These are phyloP conservation scores for Radopholus similis DNA, from an alignment of 1,140 invertebrate species.

Conservation along the genomic window DNA sequence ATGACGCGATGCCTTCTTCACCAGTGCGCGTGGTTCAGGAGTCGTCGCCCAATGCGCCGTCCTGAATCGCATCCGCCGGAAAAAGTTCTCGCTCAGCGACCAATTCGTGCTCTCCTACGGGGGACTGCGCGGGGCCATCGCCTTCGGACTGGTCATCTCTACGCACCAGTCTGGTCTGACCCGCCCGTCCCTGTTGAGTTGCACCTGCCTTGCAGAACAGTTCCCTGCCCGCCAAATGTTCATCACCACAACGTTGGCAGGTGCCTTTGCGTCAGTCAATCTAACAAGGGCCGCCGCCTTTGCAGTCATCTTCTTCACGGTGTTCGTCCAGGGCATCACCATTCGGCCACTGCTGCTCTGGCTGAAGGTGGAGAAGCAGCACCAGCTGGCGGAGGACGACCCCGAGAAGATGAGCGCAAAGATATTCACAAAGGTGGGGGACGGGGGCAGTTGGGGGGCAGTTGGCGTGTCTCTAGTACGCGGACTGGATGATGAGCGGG, in stretches of 20 bases:
- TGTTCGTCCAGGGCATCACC: slow-evolving; percentile 64
- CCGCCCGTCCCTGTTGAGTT: slow-evolving; percentile 64
- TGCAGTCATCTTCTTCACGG: slow-evolving; percentile 66
- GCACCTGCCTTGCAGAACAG: slow-evolving; percentile 61
- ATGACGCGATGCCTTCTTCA: too few relatives aligned
- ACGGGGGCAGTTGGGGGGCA: too few relatives aligned
- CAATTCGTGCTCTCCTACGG: slow-evolving; percentile 61
- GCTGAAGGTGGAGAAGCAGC: slow-evolving; percentile 63
- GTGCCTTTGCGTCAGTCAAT: too few relatives aligned
- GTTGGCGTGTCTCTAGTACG: slow-evolving; percentile 29
- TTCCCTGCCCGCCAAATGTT: slow-evolving; percentile 36
- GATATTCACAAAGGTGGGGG: too few relatives aligned
- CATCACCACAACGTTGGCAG: slow-evolving; percentile 64
- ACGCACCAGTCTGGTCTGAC: slow-evolving; percentile 63
- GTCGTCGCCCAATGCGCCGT: slow-evolving; percentile 52
- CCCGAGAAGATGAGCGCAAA: slow-evolving; percentile 44
- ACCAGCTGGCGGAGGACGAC: slow-evolving; percentile 28
- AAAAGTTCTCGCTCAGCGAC: slow-evolving; percentile 61
- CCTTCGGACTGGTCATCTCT: slow-evolving; percentile 58
- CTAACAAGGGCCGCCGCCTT: too few relatives aligned
- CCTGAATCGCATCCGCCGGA: slow-evolving; percentile 57
- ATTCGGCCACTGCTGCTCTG: slow-evolving; percentile 64
- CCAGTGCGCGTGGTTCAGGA: too few relatives aligned
- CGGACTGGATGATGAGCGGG: slow-evolving; percentile 40
- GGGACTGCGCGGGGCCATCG: slow-evolving; percentile 40